These are phyloP conservation scores for Aplysina aerophoba DNA, from an alignment of 37 sponge, comb jelly and placozoan genomes.

Conservation along the genomic window DNA sequence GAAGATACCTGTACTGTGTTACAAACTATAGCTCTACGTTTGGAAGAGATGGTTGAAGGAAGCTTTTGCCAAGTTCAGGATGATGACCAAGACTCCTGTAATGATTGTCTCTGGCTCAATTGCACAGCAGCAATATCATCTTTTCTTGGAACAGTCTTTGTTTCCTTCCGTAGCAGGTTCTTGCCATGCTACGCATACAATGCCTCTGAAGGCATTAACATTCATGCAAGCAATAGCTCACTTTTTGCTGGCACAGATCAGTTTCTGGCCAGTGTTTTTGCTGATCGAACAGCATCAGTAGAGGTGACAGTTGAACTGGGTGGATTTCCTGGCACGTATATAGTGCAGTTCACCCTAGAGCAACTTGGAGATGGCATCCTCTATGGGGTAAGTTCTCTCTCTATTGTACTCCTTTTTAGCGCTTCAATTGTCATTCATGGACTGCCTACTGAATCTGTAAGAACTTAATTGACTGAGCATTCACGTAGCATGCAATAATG, in stretches of 20 bases:
- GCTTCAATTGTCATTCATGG: neutral
- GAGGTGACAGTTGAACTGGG: neutral
- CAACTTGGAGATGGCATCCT: neutral
- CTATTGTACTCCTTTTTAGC: neutral
- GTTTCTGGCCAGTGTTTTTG: neutral
- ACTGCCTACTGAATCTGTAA: no score
- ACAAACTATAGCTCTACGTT: neutral
- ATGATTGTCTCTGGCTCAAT: slow-evolving; percentile 1
- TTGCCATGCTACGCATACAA: neutral
- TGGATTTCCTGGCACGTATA: neutral
- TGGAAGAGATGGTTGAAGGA: neutral
- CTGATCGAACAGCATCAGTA: neutral
- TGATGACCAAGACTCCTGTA: neutral
- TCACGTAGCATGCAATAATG: no score
- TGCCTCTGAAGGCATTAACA: neutral
- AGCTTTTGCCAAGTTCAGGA: neutral
- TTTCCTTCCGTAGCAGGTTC: neutral
- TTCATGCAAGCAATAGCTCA: neutral
- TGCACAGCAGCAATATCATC: neutral
- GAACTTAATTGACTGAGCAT: no score
- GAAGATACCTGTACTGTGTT: neutral
- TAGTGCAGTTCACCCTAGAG: neutral
- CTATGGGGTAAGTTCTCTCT: slow-evolving; percentile 3
- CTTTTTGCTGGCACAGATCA: neutral
- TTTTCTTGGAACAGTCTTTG: neutral